Evolutionary conservation across 2,888 invertebrate genomes (phyloP).

Genomic region (Drosophila bunnanda): DNA sequence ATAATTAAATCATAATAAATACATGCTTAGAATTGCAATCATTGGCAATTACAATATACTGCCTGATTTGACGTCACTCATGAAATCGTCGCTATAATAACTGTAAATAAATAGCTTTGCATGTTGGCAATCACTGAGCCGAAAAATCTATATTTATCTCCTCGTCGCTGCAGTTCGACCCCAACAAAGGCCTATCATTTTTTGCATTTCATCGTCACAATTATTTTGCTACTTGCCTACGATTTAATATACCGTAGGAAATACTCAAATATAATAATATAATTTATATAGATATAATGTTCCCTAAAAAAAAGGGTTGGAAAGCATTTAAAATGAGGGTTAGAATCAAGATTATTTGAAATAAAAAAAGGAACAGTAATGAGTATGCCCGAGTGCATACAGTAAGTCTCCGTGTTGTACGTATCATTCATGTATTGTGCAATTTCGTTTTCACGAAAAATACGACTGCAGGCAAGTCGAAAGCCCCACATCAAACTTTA

Average conservation of each 20-base stretch:
- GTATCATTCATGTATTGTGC: slow-evolving; percentile 17
- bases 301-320: not conserved
- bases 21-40: not conserved
- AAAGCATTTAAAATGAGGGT: not conserved
- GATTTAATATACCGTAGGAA: too few relatives aligned
- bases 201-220: not conserved
- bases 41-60: not conserved
- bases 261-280: not conserved
- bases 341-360: too few relatives aligned
- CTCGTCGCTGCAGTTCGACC: slow-evolving; percentile 7
- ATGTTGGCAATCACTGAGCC: slow-evolving; percentile 52
- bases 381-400: slow-evolving; percentile 14
- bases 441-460: slow-evolving; percentile 39
- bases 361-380: not conserved
- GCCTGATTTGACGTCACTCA: slow-evolving; percentile 27
- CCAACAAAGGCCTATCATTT: slow-evolving; percentile 22
- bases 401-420: not conserved
- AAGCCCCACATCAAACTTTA: slow-evolving; percentile 59
- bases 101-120: slow-evolving; percentile 47
- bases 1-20: too few relatives aligned
- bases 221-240: not conserved
- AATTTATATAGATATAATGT: not conserved
- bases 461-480: slow-evolving; percentile 35
- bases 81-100: slow-evolving; percentile 20
- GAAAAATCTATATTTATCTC: slow-evolving; percentile 68